Base-by-base conservation (phyloP, 2,113 vertebrate genomes). In the Hemicordylus capensis region DNA sequence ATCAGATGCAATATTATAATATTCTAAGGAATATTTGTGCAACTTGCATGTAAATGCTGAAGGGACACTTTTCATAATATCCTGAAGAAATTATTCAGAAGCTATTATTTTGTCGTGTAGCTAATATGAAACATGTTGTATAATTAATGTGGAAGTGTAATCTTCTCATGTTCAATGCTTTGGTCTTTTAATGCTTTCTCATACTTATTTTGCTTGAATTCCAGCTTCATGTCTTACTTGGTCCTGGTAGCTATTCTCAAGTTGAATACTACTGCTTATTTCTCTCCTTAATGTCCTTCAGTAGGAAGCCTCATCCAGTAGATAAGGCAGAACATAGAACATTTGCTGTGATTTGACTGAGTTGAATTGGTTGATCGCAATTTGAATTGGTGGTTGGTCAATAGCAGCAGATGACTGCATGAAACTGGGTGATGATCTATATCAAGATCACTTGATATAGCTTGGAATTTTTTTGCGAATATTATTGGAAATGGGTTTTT, bases 81-180 rank as follows among this genome's bases (percentile, higher is more conserved):
- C 34, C 22, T 70, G 34, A 31, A 58, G 51, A 70, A 81, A 37
- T 24, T 56, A 42, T 58, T 58, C 11, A 31, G 15, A 51, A 67
- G 11, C 4, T 14, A 22, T 10, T 34, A 37, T 22, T 67, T 46
- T 46, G 19, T 73, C 26, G 9, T 59, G 54, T 63, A 31, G 14
- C 14, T 54, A 42, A 22, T 19, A 51, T 37, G 44, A 31, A 26
- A 61, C 20, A 6, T 72, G 6, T 81, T 81, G 20, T 34, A 51
- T 67, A 6, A 37, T 20, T 58, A 39, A 48, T 56, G 48, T 44
- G 61, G 70, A 88, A 92, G 87, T 85, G 31, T 4, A 20, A 26
- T 54, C 81, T 80, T 83, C 12, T 54, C 59, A 81, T 70, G 79
- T 81, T 63, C 51, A 6, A 54, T 89, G 54, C 89, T 88, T 79